phyloP scores from a whole-genome alignment of 30 jellyfish, hydroid and myxozoan species.

The Haliclystus octoradiatus region DNA sequence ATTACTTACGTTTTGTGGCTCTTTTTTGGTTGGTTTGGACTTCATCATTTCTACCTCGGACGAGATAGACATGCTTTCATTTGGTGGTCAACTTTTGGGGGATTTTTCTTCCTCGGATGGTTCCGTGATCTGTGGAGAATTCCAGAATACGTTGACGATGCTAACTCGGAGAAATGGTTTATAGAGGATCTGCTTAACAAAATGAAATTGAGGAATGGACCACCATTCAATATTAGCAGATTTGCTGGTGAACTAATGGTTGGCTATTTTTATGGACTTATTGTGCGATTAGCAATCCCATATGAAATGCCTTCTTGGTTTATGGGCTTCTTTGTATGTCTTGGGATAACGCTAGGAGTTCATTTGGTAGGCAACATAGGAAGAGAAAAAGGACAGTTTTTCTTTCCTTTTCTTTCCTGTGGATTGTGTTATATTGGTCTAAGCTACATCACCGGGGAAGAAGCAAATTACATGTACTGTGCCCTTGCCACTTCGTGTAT shows the following conservation, averaged over 20 bases:
- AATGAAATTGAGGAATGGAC: conserved; percentile 57
- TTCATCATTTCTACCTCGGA: conserved; percentile 90
- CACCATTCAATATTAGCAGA: conserved; percentile 54
- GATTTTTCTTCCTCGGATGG: conserved; percentile 82
- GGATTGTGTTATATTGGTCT: conserved; percentile 20
- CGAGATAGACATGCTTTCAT: conserved; percentile 89
- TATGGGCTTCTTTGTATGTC: conserved; percentile 43
- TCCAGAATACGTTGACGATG: conserved; percentile 95
- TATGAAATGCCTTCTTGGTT: conserved; percentile 49
- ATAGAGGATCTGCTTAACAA: conserved; percentile 48
- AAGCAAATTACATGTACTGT: conserved; percentile 83
- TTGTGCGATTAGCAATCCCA: conserved; percentile 76
- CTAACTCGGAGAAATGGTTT: conserved; percentile 51
- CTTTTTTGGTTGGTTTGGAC: conserved; percentile 85
- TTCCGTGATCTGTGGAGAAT: conserved; percentile 93
- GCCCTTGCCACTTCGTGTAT: conserved; percentile 58
- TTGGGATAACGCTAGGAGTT: conserved; percentile 80
- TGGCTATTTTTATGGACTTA: conserved; percentile 85
- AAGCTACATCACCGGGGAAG: conserved; percentile 35
- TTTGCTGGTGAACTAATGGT: conserved; percentile 82
- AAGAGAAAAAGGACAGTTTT: conserved; percentile 64
- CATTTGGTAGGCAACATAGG: conserved; percentile 91
- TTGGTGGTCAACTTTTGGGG: conserved; percentile 98
- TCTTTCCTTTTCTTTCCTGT: conserved; percentile 52
- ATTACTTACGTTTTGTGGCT: conserved; percentile 76